Conservation (phyloP, 2,888 invertebrate genomes). For the Onthophagus sagittarius region DNA sequence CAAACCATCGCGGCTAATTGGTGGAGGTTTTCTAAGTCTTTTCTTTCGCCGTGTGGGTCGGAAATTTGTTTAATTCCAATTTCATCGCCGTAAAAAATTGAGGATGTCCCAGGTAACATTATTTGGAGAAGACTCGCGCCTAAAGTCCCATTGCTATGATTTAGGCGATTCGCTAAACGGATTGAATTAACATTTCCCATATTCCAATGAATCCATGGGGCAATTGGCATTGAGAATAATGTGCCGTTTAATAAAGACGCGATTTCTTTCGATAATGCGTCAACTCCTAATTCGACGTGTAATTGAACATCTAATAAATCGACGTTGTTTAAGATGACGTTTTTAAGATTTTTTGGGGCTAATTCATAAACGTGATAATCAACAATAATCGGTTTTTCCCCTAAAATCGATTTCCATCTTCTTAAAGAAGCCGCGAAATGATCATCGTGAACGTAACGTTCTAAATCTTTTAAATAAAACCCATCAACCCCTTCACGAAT, state of each 20-base stretch:
- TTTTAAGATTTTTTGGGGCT: constrained; percentile 50
- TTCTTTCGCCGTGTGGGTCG: constrained; percentile 56
- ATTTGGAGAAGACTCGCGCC: constrained; percentile 71
- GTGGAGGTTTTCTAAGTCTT: constrained; percentile 59
- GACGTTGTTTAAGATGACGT: constrained; percentile 61
- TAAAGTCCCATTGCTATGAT: constrained; percentile 60
- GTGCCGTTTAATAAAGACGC: constrained; percentile 55
- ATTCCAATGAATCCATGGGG: constrained; percentile 80
- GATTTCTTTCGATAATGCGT: constrained; percentile 57
- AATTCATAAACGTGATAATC: constrained; percentile 55
- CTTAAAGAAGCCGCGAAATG: constrained; percentile 58
- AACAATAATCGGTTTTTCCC: constrained; percentile 63
- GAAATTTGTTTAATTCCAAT: constrained; percentile 64
- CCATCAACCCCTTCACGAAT: constrained; percentile 78
- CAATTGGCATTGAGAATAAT: constrained; percentile 57
- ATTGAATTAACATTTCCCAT: constrained; percentile 62
- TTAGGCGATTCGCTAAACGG: constrained; percentile 57
- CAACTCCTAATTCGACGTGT: constrained; percentile 56
- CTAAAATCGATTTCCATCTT: constrained; percentile 67
- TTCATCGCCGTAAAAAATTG: constrained; percentile 90
- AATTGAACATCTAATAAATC: constrained; percentile 71
- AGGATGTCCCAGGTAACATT: constrained; percentile 81
- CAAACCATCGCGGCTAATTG: constrained; percentile 72
- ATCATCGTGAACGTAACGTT: constrained; percentile 59
- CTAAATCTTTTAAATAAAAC: constrained; percentile 80